Evolutionary conservation across 2,888 invertebrate genomes (phyloP).

Genomic region (Drosophila neoperkinsi): DNA sequence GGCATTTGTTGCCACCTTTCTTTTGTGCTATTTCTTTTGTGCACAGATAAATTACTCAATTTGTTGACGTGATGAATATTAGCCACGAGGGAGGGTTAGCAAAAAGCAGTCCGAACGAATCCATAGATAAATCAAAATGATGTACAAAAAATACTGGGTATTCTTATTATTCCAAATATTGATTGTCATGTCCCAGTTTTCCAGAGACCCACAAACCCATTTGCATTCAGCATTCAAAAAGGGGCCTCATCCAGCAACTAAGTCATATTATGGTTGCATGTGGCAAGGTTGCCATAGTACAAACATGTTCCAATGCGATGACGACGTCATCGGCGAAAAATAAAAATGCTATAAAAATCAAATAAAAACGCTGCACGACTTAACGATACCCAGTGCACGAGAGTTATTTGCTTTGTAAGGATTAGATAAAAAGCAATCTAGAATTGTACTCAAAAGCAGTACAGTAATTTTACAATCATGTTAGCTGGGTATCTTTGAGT

Average conservation of each 20-base stretch:
- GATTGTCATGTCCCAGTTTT: conserved; percentile 14
- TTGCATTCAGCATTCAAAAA: conserved; percentile 27
- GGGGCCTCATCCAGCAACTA: conserved; percentile 26
- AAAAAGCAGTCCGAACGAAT: neutral
- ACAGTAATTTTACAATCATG: neutral
- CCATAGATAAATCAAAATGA: conserved; percentile 5
- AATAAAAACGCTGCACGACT: conserved; percentile 6
- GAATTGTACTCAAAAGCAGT: neutral
- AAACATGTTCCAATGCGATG: conserved; percentile 26
- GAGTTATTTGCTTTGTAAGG: neutral
- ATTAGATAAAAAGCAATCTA: neutral
- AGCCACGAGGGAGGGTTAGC: neutral
- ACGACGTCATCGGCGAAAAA: conserved; percentile 63
- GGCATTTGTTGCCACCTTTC: conserved; percentile 47
- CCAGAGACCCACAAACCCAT: conserved; percentile 42
- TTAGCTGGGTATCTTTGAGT: neutral
- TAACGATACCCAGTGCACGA: neutral
- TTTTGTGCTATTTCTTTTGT: conserved; percentile 29
- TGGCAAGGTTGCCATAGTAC: conserved; percentile 15
- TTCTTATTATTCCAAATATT: neutral
- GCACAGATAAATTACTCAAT: conserved; percentile 56
- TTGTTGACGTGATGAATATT: conserved; percentile 5
- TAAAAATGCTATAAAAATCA: conserved; percentile 65
- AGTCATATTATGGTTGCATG: conserved; percentile 12
- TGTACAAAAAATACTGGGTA: neutral